Evolutionary conservation across 2,888 invertebrate species (phyloP), one percentile per base, ranked within the genome.

Genomic region (Acanthosepion esculentum): DNA sequence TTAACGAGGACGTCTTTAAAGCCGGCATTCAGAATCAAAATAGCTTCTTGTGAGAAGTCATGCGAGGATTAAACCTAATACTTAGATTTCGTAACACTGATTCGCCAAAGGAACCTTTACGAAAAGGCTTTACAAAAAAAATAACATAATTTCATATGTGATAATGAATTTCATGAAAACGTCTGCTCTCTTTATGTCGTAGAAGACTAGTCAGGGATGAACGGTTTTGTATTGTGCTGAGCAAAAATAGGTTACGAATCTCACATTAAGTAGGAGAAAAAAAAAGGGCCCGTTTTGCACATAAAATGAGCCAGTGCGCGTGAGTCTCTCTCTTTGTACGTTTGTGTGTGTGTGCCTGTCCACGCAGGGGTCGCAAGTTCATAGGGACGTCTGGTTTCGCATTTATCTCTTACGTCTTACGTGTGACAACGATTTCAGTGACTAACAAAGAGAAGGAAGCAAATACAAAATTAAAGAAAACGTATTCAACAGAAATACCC

Each of bases 111-210:
- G 15, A 78, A 78, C 4, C 78, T 78, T 78, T 78, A n/a, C 78
- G n/a, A 78, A 78, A 78, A 78, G 78, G 10, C n/a, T 78, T 78
- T 78, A 78, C 78, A n/a, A 78, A 78, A 15, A 15, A 10, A 41
- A 64, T 29, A 29, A 78, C 78, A 78, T 78, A 78, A 78, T 78
- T 78, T 78, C 78, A 78, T 78, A 78, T 78, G n/a, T 78, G 78
- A n/a, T 78, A 78, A 78, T 78, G n/a, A 78, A 33, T 78, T 78
- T 78, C n/a, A 78, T 78, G 78, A 78, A 78, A 78, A 78, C 18
- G 78, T n/a, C 23, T 18, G 33, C 78, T 33, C 78, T 78, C n/a
- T 78, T 78, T 78, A 33, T 12, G n/a, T n/a, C 33, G 78, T 33
- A 78, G 7, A 33, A 78, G n/a, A 78, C n/a, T 10, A 8, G 78